These are phyloP conservation scores for Upupa epops DNA, from an alignment of 2,113 vertebrate genomes.

Conservation along the genomic window DNA sequence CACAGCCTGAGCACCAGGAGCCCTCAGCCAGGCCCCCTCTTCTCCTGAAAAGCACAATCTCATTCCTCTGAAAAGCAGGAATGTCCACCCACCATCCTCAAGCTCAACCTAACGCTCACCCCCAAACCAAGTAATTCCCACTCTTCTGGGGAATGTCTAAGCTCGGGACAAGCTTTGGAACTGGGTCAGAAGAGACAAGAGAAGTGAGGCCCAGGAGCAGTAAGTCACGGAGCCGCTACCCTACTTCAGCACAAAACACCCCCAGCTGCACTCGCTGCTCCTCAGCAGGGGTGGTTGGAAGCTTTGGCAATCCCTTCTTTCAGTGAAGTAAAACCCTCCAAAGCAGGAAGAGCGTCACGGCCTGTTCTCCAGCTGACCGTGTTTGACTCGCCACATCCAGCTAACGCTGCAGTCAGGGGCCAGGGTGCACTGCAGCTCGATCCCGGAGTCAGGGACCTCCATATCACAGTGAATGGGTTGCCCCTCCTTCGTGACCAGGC, in stretches of 20 bases:
- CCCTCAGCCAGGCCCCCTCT: background rate
- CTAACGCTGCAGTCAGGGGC: constrained; percentile 84
- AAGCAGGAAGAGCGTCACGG: background rate
- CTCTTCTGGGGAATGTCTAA: background rate
- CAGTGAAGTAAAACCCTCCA: background rate
- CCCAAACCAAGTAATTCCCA: constrained; percentile 15
- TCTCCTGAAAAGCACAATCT: constrained; percentile 16
- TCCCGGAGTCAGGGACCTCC: constrained; percentile 86
- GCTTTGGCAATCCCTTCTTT: constrained; percentile 34
- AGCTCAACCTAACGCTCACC: constrained; percentile 21
- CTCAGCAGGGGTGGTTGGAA: background rate
- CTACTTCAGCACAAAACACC: constrained; percentile 17
- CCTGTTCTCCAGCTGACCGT: constrained; percentile 84
- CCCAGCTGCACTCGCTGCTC: background rate
- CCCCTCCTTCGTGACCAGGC: constrained; percentile 85
- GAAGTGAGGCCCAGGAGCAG: background rate
- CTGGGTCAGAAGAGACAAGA: background rate
- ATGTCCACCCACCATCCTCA: background rate
- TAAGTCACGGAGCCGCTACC: background rate
- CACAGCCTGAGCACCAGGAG: background rate
- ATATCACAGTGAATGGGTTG: constrained; percentile 81
- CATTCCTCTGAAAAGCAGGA: constrained; percentile 33
- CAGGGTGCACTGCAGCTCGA: constrained; percentile 85
- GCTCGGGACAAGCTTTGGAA: constrained; percentile 20
- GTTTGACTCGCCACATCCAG: constrained; percentile 90